Evolutionary conservation across 1,140 invertebrate species (phyloP).

Genomic region (Battus philenor): DNA sequence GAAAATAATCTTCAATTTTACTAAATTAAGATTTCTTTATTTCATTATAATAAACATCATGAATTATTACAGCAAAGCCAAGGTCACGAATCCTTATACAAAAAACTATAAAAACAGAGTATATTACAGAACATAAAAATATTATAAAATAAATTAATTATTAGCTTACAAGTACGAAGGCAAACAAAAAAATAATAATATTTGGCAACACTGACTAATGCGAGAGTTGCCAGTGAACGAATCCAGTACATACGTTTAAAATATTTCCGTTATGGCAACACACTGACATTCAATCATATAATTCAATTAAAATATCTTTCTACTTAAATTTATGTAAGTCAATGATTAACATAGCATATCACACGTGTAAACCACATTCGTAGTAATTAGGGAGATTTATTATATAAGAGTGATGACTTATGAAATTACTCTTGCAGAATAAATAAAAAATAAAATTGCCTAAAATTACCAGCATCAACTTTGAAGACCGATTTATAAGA

Average conservation of each 20-base stretch:
- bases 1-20: not conserved
- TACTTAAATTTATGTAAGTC: conserved; percentile 9
- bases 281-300: conserved; percentile 6
- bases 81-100: not conserved
- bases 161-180: conserved; percentile 5
- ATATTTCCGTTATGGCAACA: conserved; percentile 10
- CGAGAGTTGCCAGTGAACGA: conserved; percentile 11
- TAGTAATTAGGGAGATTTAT: not conserved
- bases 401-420: no score
- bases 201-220: conserved; percentile 16
- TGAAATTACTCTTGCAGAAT: no score
- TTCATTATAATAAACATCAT: no score
- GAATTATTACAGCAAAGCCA: no score
- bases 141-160: not conserved
- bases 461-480: not conserved
- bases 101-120: conserved; percentile 8
- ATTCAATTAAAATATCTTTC: no score
- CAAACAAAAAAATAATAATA: conserved; percentile 7
- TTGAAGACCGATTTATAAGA: not conserved
- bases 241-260: not conserved
- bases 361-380: conserved; percentile 3
- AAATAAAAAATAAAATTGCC: no score
- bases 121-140: conserved; percentile 4
- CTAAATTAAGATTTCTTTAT: not conserved
- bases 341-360: conserved; percentile 12